These are phyloP conservation scores for Penaeus vannamei DNA, from an alignment of 1,140 invertebrate genomes.

Conservation along the genomic window DNA sequence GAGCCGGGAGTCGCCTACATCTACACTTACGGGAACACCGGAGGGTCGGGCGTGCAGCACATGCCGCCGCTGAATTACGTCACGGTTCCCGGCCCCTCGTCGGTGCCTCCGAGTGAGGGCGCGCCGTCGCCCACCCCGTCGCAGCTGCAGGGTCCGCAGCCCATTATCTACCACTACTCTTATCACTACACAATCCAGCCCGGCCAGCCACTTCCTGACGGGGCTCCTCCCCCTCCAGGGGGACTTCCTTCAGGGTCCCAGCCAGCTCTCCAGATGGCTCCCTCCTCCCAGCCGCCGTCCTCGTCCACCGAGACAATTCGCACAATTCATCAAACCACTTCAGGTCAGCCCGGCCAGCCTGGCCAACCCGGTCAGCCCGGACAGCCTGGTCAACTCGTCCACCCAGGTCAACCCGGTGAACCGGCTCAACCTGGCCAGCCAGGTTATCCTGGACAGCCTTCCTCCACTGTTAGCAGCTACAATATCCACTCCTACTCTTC, in stretches of 20 bases:
- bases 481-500: constrained; percentile 39
- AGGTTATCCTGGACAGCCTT: neutral
- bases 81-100: constrained; percentile 49
- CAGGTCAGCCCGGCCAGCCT: constrained; percentile 31
- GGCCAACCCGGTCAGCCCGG: constrained; percentile 38
- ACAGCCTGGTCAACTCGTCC: constrained; percentile 18
- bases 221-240: constrained; percentile 62
- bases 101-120: constrained; percentile 60
- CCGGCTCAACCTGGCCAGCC: neutral
- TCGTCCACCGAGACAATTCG: neutral
- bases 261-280: constrained; percentile 64
- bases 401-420: constrained; percentile 18
- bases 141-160: constrained; percentile 56
- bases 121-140: constrained; percentile 66
- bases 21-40: constrained; percentile 61
- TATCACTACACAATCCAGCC: constrained; percentile 68
- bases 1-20: constrained; percentile 68
- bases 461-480: constrained; percentile 41
- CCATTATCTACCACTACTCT: constrained; percentile 68
- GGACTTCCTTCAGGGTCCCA: constrained; percentile 26
- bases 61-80: constrained; percentile 67
- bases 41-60: constrained; percentile 62
- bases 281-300: constrained; percentile 18
- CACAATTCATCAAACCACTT: constrained; percentile 40
- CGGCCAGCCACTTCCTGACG: constrained; percentile 65